A percentile compares a stretch with the other conserved stretches of the same genome.
Conservation (phyloP, 1,140 invertebrate species). For the Acromyrmex charruanus region DNA sequence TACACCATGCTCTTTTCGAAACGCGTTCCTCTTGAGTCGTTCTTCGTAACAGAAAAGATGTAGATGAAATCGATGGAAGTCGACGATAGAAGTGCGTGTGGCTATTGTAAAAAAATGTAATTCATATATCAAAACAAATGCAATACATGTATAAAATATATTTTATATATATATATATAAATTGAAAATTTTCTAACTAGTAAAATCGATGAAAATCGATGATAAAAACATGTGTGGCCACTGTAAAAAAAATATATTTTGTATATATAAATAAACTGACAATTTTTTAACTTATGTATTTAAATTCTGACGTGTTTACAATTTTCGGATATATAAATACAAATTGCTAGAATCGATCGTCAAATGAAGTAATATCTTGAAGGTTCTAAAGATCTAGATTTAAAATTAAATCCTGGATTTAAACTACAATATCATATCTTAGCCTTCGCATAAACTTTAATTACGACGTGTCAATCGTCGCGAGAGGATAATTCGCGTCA, state of each 20-base stretch:
- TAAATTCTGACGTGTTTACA: neutral
- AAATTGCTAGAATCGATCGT: neutral
- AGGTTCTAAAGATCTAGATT: neutral
- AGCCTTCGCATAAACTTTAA: neutral
- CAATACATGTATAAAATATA: no score
- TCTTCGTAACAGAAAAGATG: neutral
- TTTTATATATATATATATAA: neutral
- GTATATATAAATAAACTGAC: neutral
- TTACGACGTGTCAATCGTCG: neutral
- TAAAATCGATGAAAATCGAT: neutral
- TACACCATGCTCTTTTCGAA: conserved; percentile 41
- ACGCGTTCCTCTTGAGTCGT: neutral
- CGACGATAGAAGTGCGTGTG: neutral
- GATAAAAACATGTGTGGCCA: no score
- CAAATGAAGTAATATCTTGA: neutral
- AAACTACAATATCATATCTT: neutral
- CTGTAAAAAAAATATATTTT: no score
- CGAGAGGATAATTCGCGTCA: neutral
- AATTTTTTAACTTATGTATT: neutral
- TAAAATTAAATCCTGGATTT: neutral
- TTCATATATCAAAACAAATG: no score
- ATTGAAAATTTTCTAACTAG: neutral
- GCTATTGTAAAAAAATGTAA: neutral
- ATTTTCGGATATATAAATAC: neutral
- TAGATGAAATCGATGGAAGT: neutral